phyloP scores from a whole-genome alignment of 1,140 invertebrate species.

The Drosophila guanche region DNA sequence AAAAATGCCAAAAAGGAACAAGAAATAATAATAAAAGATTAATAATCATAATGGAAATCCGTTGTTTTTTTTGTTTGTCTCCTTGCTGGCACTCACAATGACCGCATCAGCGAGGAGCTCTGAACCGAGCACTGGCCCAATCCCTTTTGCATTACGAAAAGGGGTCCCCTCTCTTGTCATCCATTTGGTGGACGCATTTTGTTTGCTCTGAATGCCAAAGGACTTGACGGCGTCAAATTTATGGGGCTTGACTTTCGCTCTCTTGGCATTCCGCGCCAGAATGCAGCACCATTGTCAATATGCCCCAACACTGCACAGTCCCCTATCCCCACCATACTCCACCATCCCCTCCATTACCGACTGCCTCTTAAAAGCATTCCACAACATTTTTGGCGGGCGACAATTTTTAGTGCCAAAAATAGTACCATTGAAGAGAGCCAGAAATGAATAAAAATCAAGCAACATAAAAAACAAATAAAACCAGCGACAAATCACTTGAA shows the following conservation, averaged over 20 bases:
- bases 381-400: conserved; percentile 14
- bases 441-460: conserved; percentile 32
- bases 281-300: conserved; percentile 46
- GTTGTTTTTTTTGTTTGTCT: conserved; percentile 35
- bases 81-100: conserved; percentile 46
- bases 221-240: conserved; percentile 57
- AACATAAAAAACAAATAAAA: conserved; percentile 6
- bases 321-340: background rate
- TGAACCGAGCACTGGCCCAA: conserved; percentile 6
- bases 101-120: conserved; percentile 33
- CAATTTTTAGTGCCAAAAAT: conserved; percentile 14
- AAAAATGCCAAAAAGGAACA: background rate
- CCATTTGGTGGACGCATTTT: conserved; percentile 41
- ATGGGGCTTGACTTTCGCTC: conserved; percentile 42
- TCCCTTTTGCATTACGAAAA: too few species aligned
- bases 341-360: background rate
- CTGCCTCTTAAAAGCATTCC: conserved; percentile 17
- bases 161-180: background rate
- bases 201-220: conserved; percentile 53
- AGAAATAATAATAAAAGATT: conserved; percentile 37
- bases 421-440: conserved; percentile 4
- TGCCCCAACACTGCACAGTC: conserved; percentile 12
- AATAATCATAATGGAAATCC: conserved; percentile 40
- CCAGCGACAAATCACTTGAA: conserved; percentile 29
- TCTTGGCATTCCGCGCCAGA: conserved; percentile 44